Evolutionary conservation across 53 echinoderm and acorn worm genomes (phyloP).

Genomic region (Stichopus horrens): DNA sequence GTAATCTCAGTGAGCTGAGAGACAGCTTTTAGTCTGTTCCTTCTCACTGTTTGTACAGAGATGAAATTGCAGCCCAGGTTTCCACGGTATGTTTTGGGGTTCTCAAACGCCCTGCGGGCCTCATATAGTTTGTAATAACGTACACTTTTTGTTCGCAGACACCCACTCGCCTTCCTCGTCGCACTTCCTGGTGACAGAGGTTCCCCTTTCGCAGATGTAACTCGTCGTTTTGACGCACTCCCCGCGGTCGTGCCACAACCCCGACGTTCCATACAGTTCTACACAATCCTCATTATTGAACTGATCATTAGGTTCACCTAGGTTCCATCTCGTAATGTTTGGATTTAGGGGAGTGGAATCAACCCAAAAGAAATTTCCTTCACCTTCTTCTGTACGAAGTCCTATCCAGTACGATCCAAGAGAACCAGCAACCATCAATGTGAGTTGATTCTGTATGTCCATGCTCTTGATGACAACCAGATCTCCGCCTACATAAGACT

Average conservation of each 20-base stretch:
- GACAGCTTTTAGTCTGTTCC: conserved; percentile 49
- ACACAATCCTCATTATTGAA: conserved; percentile 69
- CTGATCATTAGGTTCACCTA: conserved; percentile 62
- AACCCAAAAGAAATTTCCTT: conserved; percentile 65
- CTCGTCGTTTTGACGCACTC: not conserved
- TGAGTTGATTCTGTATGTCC: conserved; percentile 43
- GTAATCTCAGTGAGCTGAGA: conserved; percentile 3
- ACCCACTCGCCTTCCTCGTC: conserved; percentile 48
- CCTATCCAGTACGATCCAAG: conserved; percentile 61
- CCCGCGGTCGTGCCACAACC: conserved; percentile 76
- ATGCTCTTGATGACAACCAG: conserved; percentile 24
- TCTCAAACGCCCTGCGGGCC: conserved; percentile 37
- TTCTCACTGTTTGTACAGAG: conserved; percentile 41
- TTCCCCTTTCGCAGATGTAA: conserved; percentile 55
- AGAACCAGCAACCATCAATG: conserved; percentile 37
- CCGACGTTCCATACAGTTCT: conserved; percentile 56
- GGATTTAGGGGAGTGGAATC: conserved; percentile 53
- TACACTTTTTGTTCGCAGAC: conserved; percentile 52
- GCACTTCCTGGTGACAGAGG: too few relatives aligned
- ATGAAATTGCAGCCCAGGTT: conserved; percentile 45
- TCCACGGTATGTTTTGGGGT: conserved; percentile 42
- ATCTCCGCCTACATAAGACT: conserved; percentile 53
- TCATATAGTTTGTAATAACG: conserved; percentile 57
- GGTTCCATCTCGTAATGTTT: conserved; percentile 53
- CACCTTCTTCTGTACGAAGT: conserved; percentile 52